Percentiles rank a stretch among this genome's conserved stretches.
Evolutionary conservation across 2,888 invertebrate genomes (phyloP).

Genomic region (Punctoribates punctum): DNA sequence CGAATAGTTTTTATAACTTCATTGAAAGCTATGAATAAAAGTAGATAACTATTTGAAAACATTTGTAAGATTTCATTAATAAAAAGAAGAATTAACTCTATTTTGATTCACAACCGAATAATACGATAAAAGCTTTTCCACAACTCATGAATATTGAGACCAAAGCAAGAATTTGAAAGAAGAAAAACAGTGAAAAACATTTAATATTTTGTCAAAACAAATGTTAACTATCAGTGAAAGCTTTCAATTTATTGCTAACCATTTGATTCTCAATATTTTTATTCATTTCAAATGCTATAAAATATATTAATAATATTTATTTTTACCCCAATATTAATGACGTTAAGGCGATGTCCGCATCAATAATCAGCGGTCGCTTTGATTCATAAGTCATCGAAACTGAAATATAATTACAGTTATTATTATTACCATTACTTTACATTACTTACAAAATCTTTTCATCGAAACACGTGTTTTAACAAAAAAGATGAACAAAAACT

Average conservation of each 20-base stretch:
- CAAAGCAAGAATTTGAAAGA: not conserved
- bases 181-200: not conserved
- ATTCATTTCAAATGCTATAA: slow-evolving; percentile 1
- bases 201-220: not conserved
- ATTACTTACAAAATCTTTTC: not conserved
- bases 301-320: slow-evolving; percentile 9
- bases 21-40: slow-evolving; percentile 1
- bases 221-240: not conserved
- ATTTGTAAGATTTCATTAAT: not conserved
- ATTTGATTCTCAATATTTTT: not conserved
- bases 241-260: not conserved
- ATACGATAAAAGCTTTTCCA: not conserved
- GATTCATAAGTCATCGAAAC: slow-evolving; percentile 13
- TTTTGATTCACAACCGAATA: not conserved
- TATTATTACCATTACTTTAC: not conserved
- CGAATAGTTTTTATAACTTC: not conserved
- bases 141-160: not conserved
- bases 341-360: slow-evolving; percentile 29
- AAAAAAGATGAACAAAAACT: not conserved
- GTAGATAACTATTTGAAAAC: too few species aligned
- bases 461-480: not conserved
- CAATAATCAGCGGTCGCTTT: slow-evolving; percentile 2
- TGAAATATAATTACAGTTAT: slow-evolving; percentile 27
- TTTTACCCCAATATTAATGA: slow-evolving; percentile 30
- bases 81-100: not conserved